These are phyloP conservation scores for Cynodonichthys magdalenae DNA, from an alignment of 2,797 vertebrate species.

Conservation along the genomic window DNA sequence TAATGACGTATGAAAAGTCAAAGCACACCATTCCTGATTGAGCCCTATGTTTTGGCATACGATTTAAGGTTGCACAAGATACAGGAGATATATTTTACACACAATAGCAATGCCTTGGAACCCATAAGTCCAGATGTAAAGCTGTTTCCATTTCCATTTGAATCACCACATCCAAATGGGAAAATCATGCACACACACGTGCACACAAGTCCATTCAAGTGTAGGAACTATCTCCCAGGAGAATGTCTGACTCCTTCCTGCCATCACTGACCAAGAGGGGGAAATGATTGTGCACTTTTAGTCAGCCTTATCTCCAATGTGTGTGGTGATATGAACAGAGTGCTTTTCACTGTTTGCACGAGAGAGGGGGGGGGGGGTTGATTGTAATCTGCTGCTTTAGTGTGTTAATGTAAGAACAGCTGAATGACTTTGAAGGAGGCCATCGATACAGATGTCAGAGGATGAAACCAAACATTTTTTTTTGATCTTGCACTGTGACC, in stretches of 20 bases:
- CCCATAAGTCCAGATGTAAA: slow-evolving; percentile 33
- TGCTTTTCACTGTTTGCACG: slow-evolving; percentile 79
- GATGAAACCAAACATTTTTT: slow-evolving; percentile 21
- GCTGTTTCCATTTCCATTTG: slow-evolving; percentile 61
- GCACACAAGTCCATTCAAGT: slow-evolving; percentile 34
- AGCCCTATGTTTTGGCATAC: no score
- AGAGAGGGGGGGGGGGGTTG: slow-evolving; percentile 31
- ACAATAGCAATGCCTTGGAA: no score
- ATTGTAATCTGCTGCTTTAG: slow-evolving; percentile 29
- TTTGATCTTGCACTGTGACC: not conserved
- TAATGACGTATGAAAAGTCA: no score
- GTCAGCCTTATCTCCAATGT: slow-evolving; percentile 73
- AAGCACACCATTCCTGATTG: no score
- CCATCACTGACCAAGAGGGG: slow-evolving; percentile 54
- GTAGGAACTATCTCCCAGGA: slow-evolving; percentile 61
- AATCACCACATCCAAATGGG: slow-evolving; percentile 46
- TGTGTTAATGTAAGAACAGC: slow-evolving; percentile 34
- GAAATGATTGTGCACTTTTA: slow-evolving; percentile 69
- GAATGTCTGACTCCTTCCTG: slow-evolving; percentile 71
- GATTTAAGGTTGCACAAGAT: no score
- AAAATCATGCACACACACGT: slow-evolving; percentile 29
- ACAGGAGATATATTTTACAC: no score
- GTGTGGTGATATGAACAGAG: slow-evolving; percentile 79
- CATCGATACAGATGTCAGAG: not conserved
- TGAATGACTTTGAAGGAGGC: slow-evolving; percentile 31